These are phyloP conservation scores for Stercorarius parasiticus DNA, from an alignment of 2,113 vertebrate species.

Conservation along the genomic window DNA sequence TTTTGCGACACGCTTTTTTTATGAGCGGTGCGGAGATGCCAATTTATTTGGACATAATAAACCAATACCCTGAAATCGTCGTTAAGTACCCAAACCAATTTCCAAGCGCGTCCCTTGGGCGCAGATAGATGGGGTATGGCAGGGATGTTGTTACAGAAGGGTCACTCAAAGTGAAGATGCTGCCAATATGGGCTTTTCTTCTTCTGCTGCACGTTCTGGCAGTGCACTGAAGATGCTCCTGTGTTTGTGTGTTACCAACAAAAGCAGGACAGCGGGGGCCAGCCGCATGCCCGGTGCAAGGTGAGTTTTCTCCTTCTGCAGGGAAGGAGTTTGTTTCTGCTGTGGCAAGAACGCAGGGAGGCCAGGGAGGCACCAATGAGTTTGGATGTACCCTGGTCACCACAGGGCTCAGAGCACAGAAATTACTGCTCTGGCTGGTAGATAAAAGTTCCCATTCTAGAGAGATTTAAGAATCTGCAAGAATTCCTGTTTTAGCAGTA, in stretches of 20 bases:
- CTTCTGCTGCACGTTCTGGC: neutral
- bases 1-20: neutral
- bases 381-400: neutral
- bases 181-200: neutral
- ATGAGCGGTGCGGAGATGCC: neutral
- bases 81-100: neutral
- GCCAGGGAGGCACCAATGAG: neutral
- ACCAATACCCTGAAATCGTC: neutral
- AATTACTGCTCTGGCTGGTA: neutral
- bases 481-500: slow-evolving; percentile 29
- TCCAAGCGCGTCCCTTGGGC: neutral
- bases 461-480: neutral
- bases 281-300: neutral
- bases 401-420: neutral
- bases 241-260: neutral
- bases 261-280: neutral
- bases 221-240: neutral
- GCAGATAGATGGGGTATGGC: neutral
- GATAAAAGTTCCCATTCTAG: slow-evolving; percentile 3
- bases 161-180: neutral
- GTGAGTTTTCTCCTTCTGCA: neutral
- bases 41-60: neutral
- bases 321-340: neutral
- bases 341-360: neutral
- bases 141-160: neutral